Base-by-base conservation (phyloP, 1,140 invertebrate species). In the Orchesella cincta region DNA sequence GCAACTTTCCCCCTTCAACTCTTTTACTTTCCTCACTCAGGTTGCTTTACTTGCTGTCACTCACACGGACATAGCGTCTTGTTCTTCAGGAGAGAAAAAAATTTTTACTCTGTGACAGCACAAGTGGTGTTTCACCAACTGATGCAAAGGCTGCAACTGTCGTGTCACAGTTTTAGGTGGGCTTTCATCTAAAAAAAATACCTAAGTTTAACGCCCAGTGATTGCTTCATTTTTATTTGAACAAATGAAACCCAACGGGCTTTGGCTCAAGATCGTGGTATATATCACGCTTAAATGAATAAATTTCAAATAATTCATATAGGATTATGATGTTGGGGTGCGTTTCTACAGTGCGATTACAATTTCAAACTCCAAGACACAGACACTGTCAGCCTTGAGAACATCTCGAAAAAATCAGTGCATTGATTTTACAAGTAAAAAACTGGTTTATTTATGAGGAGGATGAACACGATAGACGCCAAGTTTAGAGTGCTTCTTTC, bases 81-180 rank as follows among this genome's bases (percentile, higher is more conserved):
- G 12, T 57, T n/a, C 52, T 26, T 3, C 23, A 26, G 14, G 23
- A n/a, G 23, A 26, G 23, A 57, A 26, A 57, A 57, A 57, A 57
- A 14, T n/a, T 57, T 57, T 57, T 12, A 57, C 23, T 57, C 52
- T 26, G 52, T 57, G 52, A 57, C 52, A 57, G 52, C 52, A 57
- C 8, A 57, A 57, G 39, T 46, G 39, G 39, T 46, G 39, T 57
- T 57, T 57, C 52, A n/a, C 52, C 14, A 57, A 57, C 52, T 57
- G 52, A 57, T 57, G 23, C 52, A n/a, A 57, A 57, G 14, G 14
- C 52, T 57, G 52, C 52, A 57, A 57, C 52, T 57, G 23, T 26
- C 52, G 52, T n/a, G 23, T 57, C 52, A 57, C 52, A 57, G 5
- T 23, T 57, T 57, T 23, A 57, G 23, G 39, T 46, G 39, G 5